phyloP scores from a whole-genome alignment of 2,888 invertebrate species.

The Caenorhabditis sinica region DNA sequence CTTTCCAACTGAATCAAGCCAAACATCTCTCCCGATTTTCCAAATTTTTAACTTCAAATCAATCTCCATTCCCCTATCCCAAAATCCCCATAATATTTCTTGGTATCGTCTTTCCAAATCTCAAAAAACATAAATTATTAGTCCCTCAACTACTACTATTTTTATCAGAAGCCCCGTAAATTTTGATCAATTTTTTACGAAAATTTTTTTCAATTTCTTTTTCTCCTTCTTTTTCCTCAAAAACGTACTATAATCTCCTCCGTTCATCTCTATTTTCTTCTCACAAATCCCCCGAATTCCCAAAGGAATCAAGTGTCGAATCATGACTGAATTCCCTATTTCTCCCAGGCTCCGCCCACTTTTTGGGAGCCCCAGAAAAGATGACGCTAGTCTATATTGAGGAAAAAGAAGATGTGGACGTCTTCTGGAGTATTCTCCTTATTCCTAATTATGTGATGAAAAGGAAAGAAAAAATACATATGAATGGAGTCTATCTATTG shows the following conservation, averaged over 20 bases:
- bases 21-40: no score
- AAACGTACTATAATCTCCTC: constrained; percentile 50
- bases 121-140: no score
- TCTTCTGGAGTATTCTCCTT: constrained; percentile 2
- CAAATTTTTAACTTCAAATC: background rate
- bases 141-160: background rate
- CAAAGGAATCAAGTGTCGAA: constrained; percentile 64
- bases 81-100: background rate
- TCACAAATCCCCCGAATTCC: constrained; percentile 7
- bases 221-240: background rate
- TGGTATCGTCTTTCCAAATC: background rate
- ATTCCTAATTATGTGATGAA: constrained; percentile 12
- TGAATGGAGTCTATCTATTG: constrained; percentile 2
- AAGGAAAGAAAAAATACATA: background rate
- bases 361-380: background rate
- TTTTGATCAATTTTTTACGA: constrained; percentile 4
- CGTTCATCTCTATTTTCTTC: constrained; percentile 18
- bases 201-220: no score
- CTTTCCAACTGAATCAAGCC: no score
- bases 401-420: background rate
- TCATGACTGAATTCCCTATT: constrained; percentile 15
- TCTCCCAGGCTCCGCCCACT: constrained; percentile 8
- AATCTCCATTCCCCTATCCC: background rate
- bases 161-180: constrained; percentile 38
- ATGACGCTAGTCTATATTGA: no score